Conservation (phyloP, 2,797 vertebrate genomes). For the Chromis chromis region DNA sequence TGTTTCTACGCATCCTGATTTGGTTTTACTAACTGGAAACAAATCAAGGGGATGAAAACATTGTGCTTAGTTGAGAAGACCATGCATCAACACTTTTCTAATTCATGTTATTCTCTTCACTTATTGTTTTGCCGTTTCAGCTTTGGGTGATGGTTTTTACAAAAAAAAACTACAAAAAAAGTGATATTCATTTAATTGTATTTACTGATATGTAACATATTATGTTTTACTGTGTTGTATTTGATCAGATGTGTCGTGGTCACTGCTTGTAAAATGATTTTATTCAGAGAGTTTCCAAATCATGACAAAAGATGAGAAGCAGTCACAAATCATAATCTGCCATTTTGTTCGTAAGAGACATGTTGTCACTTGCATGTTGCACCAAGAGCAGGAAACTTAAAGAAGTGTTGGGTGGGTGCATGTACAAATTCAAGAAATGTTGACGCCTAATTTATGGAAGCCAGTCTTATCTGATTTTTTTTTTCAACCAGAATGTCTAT, state of each 20-base stretch:
- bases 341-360: conserved; percentile 23
- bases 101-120: conserved; percentile 61
- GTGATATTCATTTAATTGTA: conserved; percentile 72
- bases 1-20: conserved; percentile 73
- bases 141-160: conserved; percentile 64
- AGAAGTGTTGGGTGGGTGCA: neutral
- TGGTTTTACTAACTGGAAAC: conserved; percentile 80
- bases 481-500: neutral
- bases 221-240: conserved; percentile 69
- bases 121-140: conserved; percentile 64
- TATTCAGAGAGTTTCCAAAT: conserved; percentile 77
- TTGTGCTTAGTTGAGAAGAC: conserved; percentile 57
- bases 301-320: conserved; percentile 75
- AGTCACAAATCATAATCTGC: conserved; percentile 45
- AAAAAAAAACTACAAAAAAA: conserved; percentile 26
- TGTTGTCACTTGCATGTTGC: conserved; percentile 24
- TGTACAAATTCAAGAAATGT: conserved; percentile 15
- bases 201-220: conserved; percentile 75
- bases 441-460: neutral
- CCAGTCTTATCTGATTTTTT: neutral
- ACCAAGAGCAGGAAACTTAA: conserved; percentile 15
- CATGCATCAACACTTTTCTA: conserved; percentile 59
- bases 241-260: conserved; percentile 74
- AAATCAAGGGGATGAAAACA: conserved; percentile 61
- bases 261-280: conserved; percentile 71